Evolutionary conservation across 2,888 invertebrate genomes (phyloP).

Genomic region (Rhyacophila evoluta): DNA sequence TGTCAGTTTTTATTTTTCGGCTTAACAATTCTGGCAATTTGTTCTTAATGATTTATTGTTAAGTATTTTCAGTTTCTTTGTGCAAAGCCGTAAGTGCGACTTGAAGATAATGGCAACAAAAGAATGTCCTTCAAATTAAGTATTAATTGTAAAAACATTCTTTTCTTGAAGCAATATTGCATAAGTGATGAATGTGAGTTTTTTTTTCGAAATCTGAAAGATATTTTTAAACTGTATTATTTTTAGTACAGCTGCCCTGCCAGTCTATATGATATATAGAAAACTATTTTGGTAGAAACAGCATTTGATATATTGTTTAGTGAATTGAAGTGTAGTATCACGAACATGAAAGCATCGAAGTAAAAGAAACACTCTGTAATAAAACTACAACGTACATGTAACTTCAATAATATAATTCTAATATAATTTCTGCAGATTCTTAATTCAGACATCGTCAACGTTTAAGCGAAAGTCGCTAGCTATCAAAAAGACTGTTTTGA

Average conservation of each 20-base stretch:
- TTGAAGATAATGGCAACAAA: not conserved
- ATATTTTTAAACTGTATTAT: not conserved
- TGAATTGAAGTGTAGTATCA: too few species aligned
- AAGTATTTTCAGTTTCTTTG: not conserved
- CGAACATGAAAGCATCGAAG: too few species aligned
- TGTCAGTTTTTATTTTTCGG: slow-evolving; percentile 6
- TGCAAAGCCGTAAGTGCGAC: not conserved
- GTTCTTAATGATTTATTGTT: slow-evolving; percentile 6
- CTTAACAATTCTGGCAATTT: not conserved
- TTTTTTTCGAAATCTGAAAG: not conserved
- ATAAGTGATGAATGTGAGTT: not conserved
- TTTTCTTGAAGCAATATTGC: not conserved
- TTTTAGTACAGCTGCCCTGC: not conserved
- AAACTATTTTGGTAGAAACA: too few species aligned
- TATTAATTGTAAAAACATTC: slow-evolving; percentile 5
- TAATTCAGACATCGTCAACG: too few species aligned
- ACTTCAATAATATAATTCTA: too few species aligned
- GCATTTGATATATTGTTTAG: too few species aligned
- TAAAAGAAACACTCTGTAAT: too few species aligned
- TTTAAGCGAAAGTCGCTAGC: too few species aligned
- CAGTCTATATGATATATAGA: too few species aligned
- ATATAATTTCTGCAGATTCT: too few species aligned
- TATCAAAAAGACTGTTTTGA: too few species aligned
- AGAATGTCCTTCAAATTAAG: not conserved
- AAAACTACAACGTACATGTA: too few species aligned